Percentiles rank a stretch among this genome's conserved stretches.
These are phyloP conservation scores for Stomorhina lunata DNA, from an alignment of 2,888 invertebrate species.

Conservation along the genomic window DNA sequence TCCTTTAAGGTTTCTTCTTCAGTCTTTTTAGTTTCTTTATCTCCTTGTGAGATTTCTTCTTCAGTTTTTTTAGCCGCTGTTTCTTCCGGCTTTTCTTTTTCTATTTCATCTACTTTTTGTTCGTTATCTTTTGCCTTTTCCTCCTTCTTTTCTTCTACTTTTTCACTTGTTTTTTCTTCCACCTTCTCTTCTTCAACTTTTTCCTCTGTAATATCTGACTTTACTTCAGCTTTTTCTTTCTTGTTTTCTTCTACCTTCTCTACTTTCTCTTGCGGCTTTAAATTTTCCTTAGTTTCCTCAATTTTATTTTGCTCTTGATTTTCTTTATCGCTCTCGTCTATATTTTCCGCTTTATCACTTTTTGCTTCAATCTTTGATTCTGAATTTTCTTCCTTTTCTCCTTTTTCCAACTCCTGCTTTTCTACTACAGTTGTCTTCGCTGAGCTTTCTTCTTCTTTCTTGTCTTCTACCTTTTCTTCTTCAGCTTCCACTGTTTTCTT, in stretches of 20 bases:
- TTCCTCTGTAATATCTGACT: constrained; percentile 48
- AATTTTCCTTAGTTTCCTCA: constrained; percentile 6
- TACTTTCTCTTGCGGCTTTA: constrained; percentile 22
- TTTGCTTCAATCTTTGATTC: constrained; percentile 20
- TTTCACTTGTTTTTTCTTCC: constrained; percentile 8
- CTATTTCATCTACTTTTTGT: constrained; percentile 6
- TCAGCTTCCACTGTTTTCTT: constrained; percentile 6
- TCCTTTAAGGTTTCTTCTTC: constrained; percentile 54
- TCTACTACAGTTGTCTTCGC: constrained; percentile 62
- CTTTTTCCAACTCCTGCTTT: constrained; percentile 70
- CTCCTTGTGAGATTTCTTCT: constrained; percentile 28
- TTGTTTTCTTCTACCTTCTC: constrained; percentile 15
- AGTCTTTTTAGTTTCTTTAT: constrained; percentile 68
- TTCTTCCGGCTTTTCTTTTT: constrained; percentile 38
- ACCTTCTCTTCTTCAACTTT: constrained; percentile 13
- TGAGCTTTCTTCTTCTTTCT: constrained; percentile 67
- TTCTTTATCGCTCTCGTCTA: constrained; percentile 7
- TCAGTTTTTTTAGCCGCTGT: constrained; percentile 10
- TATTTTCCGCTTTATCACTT: constrained; percentile 12
- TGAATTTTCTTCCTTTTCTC: constrained; percentile 69
- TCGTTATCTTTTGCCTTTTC: neutral
- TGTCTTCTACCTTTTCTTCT: constrained; percentile 48
- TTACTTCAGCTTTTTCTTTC: constrained; percentile 14
- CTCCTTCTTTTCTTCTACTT: constrained; percentile 7
- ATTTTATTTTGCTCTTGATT: constrained; percentile 24